phyloP scores from a whole-genome alignment of 2,888 invertebrate species.

The Barypeithes pellucidus region DNA sequence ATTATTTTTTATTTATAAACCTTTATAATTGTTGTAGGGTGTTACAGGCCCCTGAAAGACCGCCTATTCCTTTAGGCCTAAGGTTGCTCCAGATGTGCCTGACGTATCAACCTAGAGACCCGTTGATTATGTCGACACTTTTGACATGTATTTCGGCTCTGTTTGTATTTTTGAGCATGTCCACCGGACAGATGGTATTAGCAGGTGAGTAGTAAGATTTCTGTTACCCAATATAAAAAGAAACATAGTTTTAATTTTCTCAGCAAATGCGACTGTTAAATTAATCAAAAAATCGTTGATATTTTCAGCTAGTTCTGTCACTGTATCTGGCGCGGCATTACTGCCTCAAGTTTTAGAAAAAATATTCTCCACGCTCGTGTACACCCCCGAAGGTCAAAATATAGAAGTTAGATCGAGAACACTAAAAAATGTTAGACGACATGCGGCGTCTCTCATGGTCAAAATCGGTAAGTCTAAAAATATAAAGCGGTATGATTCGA shows the following conservation, averaged over 20 bases:
- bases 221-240: too few relatives aligned
- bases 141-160: conserved; percentile 94
- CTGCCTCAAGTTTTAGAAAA: conserved; percentile 89
- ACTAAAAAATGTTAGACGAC: conserved; percentile 89
- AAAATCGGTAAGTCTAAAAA: conserved; percentile 74
- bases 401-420: conserved; percentile 79
- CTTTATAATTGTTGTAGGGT: conserved; percentile 29
- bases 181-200: conserved; percentile 83
- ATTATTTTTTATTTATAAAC: neutral
- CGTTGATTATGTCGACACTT: conserved; percentile 85
- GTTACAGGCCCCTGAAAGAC: conserved; percentile 81
- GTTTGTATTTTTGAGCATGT: conserved; percentile 92
- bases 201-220: conserved; percentile 63
- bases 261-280: too few relatives aligned
- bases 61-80: conserved; percentile 83
- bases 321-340: conserved; percentile 78
- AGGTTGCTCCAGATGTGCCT: conserved; percentile 86
- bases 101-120: conserved; percentile 83
- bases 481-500: too few relatives aligned
- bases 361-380: conserved; percentile 89
- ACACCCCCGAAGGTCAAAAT: conserved; percentile 77
- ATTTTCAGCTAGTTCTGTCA: conserved; percentile 73
- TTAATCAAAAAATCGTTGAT: too few relatives aligned
- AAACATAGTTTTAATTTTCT: neutral
- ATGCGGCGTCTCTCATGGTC: conserved; percentile 92